These are phyloP conservation scores for Corythornis madagascariensis DNA, from an alignment of 2,113 vertebrate species.

Conservation along the genomic window DNA sequence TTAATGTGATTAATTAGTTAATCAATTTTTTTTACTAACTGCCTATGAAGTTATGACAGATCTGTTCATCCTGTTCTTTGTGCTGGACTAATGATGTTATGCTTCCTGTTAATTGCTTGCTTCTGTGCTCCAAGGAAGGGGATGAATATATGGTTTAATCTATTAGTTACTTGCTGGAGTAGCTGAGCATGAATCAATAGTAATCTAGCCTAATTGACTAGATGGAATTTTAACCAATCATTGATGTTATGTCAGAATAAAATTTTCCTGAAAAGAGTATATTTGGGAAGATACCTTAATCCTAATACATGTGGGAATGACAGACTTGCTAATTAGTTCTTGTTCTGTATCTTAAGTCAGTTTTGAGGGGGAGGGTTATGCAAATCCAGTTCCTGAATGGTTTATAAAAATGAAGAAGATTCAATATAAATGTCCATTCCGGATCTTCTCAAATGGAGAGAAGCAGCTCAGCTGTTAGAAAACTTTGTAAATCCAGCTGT, in stretches of 20 bases:
- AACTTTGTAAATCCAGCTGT: neutral
- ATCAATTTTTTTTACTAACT: neutral
- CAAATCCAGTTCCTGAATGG: neutral
- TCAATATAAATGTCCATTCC: neutral
- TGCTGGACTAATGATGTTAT: neutral
- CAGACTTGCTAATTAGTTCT: neutral
- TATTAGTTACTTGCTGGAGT: neutral
- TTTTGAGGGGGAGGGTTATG: neutral
- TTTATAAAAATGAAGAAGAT: neutral
- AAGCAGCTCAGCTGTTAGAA: neutral
- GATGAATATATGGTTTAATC: neutral
- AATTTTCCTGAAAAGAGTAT: neutral
- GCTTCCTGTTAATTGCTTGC: neutral
- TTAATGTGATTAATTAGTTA: neutral
- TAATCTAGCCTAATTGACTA: neutral
- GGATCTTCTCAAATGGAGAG: neutral
- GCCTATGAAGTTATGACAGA: neutral
- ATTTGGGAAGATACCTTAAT: neutral
- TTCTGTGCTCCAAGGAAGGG: neutral
- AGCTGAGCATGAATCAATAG: neutral
- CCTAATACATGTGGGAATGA: neutral
- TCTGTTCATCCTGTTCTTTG: neutral
- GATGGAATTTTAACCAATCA: neutral
- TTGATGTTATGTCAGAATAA: neutral
- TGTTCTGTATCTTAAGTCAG: neutral